Base-by-base conservation (phyloP, 2,113 vertebrate genomes). In the Crotophaga sulcirostris region DNA sequence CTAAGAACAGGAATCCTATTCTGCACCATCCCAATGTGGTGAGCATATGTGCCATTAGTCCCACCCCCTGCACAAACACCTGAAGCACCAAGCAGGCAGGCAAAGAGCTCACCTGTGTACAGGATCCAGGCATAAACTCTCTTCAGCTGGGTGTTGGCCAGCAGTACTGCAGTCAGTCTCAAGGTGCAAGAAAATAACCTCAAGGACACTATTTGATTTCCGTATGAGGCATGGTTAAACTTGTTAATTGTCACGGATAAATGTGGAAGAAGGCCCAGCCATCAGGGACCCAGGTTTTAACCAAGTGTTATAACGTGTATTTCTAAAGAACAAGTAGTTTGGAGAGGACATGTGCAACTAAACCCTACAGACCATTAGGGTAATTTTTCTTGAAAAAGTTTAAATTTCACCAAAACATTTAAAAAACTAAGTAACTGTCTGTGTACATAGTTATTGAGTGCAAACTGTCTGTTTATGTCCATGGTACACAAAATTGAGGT, bases 41-140 rank as follows among this genome's bases (percentile, higher is more conserved):
- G 16, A 33, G 17, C 13, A 8, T 2, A 1, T 2, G 38, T n/a
- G 55, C 31, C 3, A 1, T 28, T 10, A 4, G 29, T 26, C n/a
- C 2, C 21, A 7, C n/a, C 56, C 26, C 10, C 49, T 42, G 40
- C 49, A 15, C 11, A 4, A 55, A 2, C 25, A 47, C n/a, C 38
- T 19, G 10, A 13, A 21, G 36, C 8, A 1, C 4, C 17, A 47
- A 47, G 45, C 19, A 47, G 45, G 45, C 45, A 47, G 45, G 19
- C 17, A 47, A 47, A 20, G 45, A 47, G 19, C 4, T 2, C 34
- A 34, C 26, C 40, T 69, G 31, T 11, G 33, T 33, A 10, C 36
- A 9, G n/a, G 31, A 6, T 6, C 17, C 3, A 6, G 34, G 16
- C n/a, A 7, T 13, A 18, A 60, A 31, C 45, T n/a, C 45, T n/a